phyloP scores from a whole-genome alignment of 2,888 invertebrate genomes.

The Noctua janthe region DNA sequence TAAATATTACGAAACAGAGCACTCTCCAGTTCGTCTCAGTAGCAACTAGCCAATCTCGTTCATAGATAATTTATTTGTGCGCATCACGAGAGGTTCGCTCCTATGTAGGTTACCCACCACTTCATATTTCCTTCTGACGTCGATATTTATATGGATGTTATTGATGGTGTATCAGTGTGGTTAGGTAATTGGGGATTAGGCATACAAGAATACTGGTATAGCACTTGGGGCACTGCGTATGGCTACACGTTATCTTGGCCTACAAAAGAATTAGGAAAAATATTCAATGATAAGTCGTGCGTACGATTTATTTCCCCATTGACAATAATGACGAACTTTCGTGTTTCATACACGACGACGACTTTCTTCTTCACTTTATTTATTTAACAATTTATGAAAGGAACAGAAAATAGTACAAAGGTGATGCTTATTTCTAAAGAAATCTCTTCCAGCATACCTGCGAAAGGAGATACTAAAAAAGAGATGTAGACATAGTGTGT shows the following conservation, averaged over 20 bases:
- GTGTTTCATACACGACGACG: background rate
- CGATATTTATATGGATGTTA: conserved; percentile 68
- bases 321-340: background rate
- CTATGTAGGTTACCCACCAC: conserved; percentile 81
- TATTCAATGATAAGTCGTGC: background rate
- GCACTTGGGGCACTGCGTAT: background rate
- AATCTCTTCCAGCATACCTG: no score
- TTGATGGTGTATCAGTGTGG: conserved; percentile 52
- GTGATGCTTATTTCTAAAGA: no score
- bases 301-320: background rate
- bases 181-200: conserved; percentile 40
- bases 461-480: no score
- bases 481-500: no score
- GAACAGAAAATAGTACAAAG: no score
- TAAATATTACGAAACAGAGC: conserved; percentile 70
- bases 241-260: background rate
- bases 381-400: no score
- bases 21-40: conserved; percentile 55
- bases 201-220: background rate
- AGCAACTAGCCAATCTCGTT: conserved; percentile 87
- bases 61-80: conserved; percentile 87
- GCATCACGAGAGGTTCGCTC: conserved; percentile 86
- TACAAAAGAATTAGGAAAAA: background rate
- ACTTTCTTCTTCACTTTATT: background rate
- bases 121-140: conserved; percentile 79